Evolutionary conservation across 1,140 invertebrate genomes (phyloP).

Genomic region (Drosophila saltans): DNA sequence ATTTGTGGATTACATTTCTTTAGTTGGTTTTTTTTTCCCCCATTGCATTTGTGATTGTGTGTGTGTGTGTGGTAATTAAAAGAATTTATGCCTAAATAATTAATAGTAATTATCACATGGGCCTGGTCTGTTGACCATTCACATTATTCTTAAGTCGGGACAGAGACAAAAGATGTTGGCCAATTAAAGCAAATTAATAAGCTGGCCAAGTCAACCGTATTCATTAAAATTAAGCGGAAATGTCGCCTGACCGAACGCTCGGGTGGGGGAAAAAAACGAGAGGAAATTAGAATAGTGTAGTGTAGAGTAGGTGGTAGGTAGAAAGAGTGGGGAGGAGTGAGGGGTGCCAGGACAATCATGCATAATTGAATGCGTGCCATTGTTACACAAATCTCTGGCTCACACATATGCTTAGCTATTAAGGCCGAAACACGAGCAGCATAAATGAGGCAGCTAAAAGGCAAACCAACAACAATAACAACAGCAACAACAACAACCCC

Average conservation of each 20-base stretch:
- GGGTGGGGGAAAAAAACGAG: not conserved
- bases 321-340: too few species aligned
- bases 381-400: conserved; percentile 56
- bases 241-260: conserved; percentile 16
- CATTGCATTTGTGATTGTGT: not conserved
- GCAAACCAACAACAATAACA: not conserved
- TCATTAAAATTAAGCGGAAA: conserved; percentile 62
- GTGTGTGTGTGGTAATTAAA: conserved; percentile 24
- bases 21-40: not conserved
- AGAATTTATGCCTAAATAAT: conserved; percentile 53
- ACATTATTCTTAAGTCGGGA: not conserved
- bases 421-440: conserved; percentile 42
- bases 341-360: conserved; percentile 20
- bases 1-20: not conserved
- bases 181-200: conserved; percentile 70
- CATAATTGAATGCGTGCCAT: conserved; percentile 70
- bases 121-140: conserved; percentile 20
- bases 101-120: conserved; percentile 67
- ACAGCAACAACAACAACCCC: too few species aligned
- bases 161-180: conserved; percentile 38
- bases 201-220: conserved; percentile 52
- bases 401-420: conserved; percentile 48
- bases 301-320: too few species aligned
- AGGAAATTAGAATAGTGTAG: not conserved
- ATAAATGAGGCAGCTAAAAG: conserved; percentile 46